A percentile compares a stretch with the other conserved stretches of the same genome.
Conservation (phyloP, 2,113 vertebrate genomes). For the Hydrolagus affinis region DNA sequence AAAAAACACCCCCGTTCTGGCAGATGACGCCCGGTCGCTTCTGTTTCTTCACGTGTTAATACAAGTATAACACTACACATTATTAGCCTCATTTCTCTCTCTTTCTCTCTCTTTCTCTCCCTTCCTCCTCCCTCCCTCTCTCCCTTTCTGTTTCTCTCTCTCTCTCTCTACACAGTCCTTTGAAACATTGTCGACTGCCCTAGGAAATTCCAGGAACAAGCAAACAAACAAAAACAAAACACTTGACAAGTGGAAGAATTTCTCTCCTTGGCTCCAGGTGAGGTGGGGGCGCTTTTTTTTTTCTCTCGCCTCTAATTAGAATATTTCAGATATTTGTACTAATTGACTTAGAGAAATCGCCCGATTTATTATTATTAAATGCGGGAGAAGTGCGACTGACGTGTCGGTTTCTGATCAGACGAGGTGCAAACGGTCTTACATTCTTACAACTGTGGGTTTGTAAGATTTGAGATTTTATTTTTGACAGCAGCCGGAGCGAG, state of each 20-base stretch:
- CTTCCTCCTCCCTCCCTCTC: constrained; percentile 35
- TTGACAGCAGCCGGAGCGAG: not conserved
- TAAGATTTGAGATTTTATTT: not conserved
- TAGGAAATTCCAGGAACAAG: constrained; percentile 47
- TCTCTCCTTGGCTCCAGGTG: constrained; percentile 17
- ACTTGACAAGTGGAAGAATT: not conserved
- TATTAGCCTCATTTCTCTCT: not conserved
- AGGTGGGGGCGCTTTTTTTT: constrained; percentile 10
- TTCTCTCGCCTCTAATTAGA: not conserved
- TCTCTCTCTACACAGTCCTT: constrained; percentile 38
- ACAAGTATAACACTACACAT: not conserved
- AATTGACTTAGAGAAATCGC: not conserved
- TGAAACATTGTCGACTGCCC: constrained; percentile 51
- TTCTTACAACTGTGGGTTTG: not conserved
- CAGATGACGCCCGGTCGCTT: constrained; percentile 1
- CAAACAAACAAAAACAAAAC: constrained; percentile 37
- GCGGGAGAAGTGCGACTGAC: not conserved
- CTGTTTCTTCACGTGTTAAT: not conserved
- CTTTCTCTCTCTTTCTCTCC: not conserved
- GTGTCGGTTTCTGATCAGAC: constrained; percentile 6
- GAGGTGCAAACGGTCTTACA: not conserved
- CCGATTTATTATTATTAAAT: not conserved
- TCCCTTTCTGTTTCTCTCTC: constrained; percentile 37
- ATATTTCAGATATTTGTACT: not conserved
- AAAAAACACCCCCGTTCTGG: constrained; percentile 11